Evolutionary conservation across 92 coral and sea anemone genomes (phyloP).

Genomic region (Porites rus): DNA sequence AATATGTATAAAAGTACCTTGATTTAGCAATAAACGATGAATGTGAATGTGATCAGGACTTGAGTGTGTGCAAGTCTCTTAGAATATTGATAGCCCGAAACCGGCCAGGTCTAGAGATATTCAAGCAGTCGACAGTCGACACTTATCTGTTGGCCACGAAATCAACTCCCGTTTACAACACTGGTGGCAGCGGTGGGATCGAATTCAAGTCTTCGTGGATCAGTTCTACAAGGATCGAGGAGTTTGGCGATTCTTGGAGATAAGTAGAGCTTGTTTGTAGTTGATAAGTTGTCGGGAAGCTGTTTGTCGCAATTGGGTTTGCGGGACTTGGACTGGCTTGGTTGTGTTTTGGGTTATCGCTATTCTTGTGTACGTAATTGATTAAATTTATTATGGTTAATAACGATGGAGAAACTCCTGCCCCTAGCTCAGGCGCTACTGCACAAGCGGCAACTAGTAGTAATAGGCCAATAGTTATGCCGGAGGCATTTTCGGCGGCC

Average conservation of each 20-base stretch:
- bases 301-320: background rate
- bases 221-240: background rate
- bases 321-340: background rate
- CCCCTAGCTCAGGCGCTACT: background rate
- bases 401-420: background rate
- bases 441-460: too few species aligned
- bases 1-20: too few species aligned
- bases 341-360: background rate
- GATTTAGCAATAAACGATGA: too few species aligned
- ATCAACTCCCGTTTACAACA: background rate
- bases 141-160: too few species aligned
- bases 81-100: background rate
- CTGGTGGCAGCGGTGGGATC: background rate
- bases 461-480: background rate
- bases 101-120: background rate
- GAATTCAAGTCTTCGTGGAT: background rate
- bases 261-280: background rate
- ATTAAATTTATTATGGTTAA: too few species aligned
- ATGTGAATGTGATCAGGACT: too few species aligned
- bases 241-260: background rate
- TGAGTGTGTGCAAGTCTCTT: too few species aligned
- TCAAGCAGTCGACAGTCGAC: too few species aligned
- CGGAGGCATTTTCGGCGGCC: background rate
- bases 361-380: too few species aligned
- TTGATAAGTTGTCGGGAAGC: background rate